A percentile compares a stretch with the other conserved stretches of the same genome.
Evolutionary conservation across 2,888 invertebrate genomes (phyloP).

Genomic region (Meganola albula): DNA sequence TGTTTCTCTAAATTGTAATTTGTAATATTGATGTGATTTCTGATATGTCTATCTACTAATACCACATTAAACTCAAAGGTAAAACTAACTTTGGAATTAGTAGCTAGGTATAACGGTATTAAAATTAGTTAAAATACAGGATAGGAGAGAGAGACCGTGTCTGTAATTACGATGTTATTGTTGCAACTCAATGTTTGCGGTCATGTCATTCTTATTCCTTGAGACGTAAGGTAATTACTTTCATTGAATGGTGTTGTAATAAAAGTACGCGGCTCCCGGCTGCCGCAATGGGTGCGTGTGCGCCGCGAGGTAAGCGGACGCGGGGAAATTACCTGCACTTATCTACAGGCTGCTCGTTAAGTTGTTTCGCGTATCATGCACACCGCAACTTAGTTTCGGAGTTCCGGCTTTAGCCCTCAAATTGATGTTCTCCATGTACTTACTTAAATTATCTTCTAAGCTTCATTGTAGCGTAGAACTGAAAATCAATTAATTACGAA

Average conservation of each 20-base stretch:
- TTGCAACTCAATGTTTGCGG: conserved; percentile 20
- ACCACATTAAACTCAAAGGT: conserved; percentile 29
- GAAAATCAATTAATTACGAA: too few species aligned
- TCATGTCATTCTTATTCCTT: conserved; percentile 22
- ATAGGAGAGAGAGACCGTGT: conserved; percentile 40
- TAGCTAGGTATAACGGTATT: conserved; percentile 61
- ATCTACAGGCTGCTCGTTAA: conserved; percentile 53
- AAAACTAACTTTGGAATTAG: conserved; percentile 52
- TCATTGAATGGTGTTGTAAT: conserved; percentile 25
- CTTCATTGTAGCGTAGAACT: too few species aligned
- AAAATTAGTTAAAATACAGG: conserved; percentile 46
- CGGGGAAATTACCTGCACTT: conserved; percentile 68
- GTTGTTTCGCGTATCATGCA: conserved; percentile 50
- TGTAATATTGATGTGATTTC: too few species aligned
- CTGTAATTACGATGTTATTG: conserved; percentile 34
- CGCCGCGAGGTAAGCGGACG: conserved; percentile 62
- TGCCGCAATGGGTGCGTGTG: conserved; percentile 64
- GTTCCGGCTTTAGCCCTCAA: conserved; percentile 16
- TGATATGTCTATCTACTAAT: too few species aligned
- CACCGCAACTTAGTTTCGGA: conserved; percentile 22
- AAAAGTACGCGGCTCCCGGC: conserved; percentile 44
- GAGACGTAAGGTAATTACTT: conserved; percentile 31
- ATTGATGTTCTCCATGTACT: conserved; percentile 5
- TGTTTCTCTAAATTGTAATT: too few species aligned
- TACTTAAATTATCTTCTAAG: too few species aligned